Evolutionary conservation across 2,888 invertebrate species (phyloP).

Genomic region (Agrypnus murinus): DNA sequence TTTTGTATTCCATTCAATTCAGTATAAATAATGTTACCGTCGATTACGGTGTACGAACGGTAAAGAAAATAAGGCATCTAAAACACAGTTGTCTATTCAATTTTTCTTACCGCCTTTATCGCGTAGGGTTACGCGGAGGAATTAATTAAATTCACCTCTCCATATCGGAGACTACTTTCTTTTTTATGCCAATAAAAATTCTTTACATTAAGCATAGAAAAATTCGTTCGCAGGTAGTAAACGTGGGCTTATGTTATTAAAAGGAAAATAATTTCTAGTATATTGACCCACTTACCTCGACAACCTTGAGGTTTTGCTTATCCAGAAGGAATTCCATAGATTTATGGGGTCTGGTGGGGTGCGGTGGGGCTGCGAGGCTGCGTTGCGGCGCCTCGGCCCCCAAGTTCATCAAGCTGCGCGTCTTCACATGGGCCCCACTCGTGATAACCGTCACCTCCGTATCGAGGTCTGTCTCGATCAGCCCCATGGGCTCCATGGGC

Average conservation of each 20-base stretch:
- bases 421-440: constrained; percentile 73
- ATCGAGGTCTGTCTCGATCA: constrained; percentile 94
- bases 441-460: constrained; percentile 79
- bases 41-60: constrained; percentile 9
- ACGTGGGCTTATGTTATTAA: constrained; percentile 7
- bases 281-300: constrained; percentile 81
- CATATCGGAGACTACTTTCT: too few species aligned
- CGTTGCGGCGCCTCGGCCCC: constrained; percentile 67
- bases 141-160: too few species aligned
- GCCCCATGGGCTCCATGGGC: constrained; percentile 80
- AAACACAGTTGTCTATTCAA: background rate
- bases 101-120: background rate
- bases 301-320: constrained; percentile 91
- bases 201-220: background rate
- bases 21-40: background rate
- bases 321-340: constrained; percentile 97
- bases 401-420: constrained; percentile 81
- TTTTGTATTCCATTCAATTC: constrained; percentile 15
- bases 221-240: background rate
- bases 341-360: constrained; percentile 81
- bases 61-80: background rate
- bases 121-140: constrained; percentile 5
- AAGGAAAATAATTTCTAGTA: constrained; percentile 22
- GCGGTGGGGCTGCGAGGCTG: constrained; percentile 67
- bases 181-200: too few species aligned